Conservation (phyloP, 2,888 invertebrate species). For the Ernsta delagoae region DNA sequence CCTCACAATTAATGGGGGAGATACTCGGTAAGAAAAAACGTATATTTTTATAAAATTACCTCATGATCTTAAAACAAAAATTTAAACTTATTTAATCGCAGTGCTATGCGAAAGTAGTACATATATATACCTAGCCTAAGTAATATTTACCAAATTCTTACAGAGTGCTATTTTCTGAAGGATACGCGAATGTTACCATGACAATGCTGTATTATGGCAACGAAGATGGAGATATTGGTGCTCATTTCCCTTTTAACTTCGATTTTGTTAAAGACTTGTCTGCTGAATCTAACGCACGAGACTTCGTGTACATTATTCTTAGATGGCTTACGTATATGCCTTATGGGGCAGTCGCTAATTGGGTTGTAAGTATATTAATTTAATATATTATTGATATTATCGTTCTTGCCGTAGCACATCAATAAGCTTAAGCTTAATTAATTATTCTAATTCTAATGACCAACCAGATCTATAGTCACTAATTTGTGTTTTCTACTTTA, state of each 20-base stretch:
- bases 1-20: conserved; percentile 62
- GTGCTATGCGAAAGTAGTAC: too few species aligned
- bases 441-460: too few species aligned
- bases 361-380: conserved; percentile 77
- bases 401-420: too few species aligned
- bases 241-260: conserved; percentile 88
- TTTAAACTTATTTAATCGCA: too few species aligned
- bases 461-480: too few species aligned
- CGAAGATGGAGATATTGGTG: conserved; percentile 61
- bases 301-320: conserved; percentile 78
- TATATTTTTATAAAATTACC: not conserved
- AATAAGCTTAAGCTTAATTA: too few species aligned
- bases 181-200: conserved; percentile 80
- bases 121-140: too few species aligned
- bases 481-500: too few species aligned
- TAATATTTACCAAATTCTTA: not conserved
- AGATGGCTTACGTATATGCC: conserved; percentile 87
- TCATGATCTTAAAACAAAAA: too few species aligned
- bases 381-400: too few species aligned
- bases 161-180: conserved; percentile 86
- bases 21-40: conserved; percentile 65
- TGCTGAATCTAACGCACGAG: conserved; percentile 69
- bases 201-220: conserved; percentile 87
- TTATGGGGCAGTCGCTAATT: conserved; percentile 83
- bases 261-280: conserved; percentile 82